phyloP scores from a whole-genome alignment of 2,888 invertebrate genomes.

The Himalopsyche anomala region DNA sequence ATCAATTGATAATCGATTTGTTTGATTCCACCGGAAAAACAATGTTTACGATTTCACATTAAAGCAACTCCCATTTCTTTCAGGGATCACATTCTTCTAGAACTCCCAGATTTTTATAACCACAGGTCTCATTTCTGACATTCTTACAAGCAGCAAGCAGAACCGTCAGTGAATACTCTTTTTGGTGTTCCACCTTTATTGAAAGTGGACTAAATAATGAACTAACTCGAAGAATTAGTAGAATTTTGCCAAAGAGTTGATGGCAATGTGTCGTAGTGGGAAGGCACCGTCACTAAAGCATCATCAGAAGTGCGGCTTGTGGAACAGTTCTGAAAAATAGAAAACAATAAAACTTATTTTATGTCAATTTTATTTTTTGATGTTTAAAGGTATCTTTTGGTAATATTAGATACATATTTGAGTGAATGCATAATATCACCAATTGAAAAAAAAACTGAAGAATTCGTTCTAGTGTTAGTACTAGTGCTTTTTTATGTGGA shows the following conservation, averaged over 20 bases:
- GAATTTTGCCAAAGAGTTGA: slow-evolving; percentile 74
- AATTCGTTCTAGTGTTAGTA: no score
- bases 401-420: no score
- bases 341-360: no score
- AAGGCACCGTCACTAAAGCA: slow-evolving; percentile 85
- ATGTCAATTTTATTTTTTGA: no score
- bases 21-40: not conserved
- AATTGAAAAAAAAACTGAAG: no score
- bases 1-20: not conserved
- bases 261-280: slow-evolving; percentile 82
- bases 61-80: not conserved
- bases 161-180: not conserved
- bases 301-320: slow-evolving; percentile 82
- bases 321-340: slow-evolving; percentile 81
- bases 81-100: not conserved
- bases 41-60: slow-evolving; percentile 16
- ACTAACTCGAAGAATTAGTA: slow-evolving; percentile 7
- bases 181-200: not conserved
- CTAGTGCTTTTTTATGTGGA: no score
- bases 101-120: not conserved
- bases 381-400: no score
- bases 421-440: no score
- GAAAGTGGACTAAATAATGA: not conserved
- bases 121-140: not conserved
- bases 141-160: not conserved